Conservation (phyloP, 2,888 invertebrate species). For the Agrotis segetum region DNA sequence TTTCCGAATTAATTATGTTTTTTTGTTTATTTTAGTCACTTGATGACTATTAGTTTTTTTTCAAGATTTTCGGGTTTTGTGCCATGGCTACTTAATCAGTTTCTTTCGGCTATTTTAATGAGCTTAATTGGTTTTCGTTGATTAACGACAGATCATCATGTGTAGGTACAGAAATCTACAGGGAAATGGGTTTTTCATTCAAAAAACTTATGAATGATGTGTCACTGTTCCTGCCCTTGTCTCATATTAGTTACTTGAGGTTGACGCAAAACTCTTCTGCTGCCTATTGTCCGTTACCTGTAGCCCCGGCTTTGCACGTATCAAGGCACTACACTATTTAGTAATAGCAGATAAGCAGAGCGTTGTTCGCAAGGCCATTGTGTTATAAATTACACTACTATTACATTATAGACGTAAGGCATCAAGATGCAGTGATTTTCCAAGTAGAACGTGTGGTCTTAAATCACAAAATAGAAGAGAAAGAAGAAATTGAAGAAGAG, state of each 20-base stretch:
- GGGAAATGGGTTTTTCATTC: background rate
- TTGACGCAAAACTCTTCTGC: background rate
- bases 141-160: background rate
- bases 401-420: slow-evolving; percentile 76
- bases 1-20: background rate
- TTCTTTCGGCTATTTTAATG: no score
- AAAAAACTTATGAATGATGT: background rate
- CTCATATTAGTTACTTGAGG: background rate
- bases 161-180: background rate
- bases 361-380: background rate
- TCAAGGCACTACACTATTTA: no score
- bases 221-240: background rate
- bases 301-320: no score
- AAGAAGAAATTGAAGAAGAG: slow-evolving; percentile 17
- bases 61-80: no score
- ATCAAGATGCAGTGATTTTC: slow-evolving; percentile 80
- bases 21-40: background rate
- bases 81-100: no score
- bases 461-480: slow-evolving; percentile 33
- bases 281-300: background rate
- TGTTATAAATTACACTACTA: background rate
- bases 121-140: background rate
- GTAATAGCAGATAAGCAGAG: background rate
- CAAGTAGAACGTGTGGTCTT: slow-evolving; percentile 75
- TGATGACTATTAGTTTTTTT: no score